These are phyloP conservation scores for Pituophis catenifer DNA, from an alignment of 2,113 vertebrate species.

Conservation along the genomic window DNA sequence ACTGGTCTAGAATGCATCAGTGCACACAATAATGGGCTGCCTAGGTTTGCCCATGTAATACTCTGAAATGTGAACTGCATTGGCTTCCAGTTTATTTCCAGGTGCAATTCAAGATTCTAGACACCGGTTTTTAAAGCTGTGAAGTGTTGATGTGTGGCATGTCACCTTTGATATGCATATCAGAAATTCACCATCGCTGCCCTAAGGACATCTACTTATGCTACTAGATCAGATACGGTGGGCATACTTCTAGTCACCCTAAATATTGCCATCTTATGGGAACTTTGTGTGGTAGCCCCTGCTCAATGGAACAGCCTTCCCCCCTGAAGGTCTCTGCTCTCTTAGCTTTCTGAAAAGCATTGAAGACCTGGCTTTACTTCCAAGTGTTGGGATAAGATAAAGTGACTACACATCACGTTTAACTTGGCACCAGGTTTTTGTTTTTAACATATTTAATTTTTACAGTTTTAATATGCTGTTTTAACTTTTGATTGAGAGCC, in stretches of 20 bases:
- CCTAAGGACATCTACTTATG: background rate
- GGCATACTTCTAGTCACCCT: background rate
- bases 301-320: background rate
- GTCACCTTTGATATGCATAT: background rate
- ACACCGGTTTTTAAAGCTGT: background rate
- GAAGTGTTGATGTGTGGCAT: background rate
- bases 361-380: background rate
- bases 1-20: background rate
- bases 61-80: background rate
- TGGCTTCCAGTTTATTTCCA: background rate
- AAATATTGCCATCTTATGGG: background rate
- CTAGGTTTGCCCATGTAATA: background rate
- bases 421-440: background rate
- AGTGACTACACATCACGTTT: background rate
- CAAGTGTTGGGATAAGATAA: background rate
- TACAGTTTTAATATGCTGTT: background rate
- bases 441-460: background rate
- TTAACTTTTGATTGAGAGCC: background rate
- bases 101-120: background rate
- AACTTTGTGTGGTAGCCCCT: background rate
- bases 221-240: background rate
- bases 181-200: background rate
- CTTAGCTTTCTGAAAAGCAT: background rate
- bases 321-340: background rate
- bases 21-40: background rate